A percentile compares a stretch with the other conserved stretches of the same genome.
These are phyloP conservation scores for Montipora sp. DNA, from an alignment of 64 coral and sea anemone species.

Conservation along the genomic window DNA sequence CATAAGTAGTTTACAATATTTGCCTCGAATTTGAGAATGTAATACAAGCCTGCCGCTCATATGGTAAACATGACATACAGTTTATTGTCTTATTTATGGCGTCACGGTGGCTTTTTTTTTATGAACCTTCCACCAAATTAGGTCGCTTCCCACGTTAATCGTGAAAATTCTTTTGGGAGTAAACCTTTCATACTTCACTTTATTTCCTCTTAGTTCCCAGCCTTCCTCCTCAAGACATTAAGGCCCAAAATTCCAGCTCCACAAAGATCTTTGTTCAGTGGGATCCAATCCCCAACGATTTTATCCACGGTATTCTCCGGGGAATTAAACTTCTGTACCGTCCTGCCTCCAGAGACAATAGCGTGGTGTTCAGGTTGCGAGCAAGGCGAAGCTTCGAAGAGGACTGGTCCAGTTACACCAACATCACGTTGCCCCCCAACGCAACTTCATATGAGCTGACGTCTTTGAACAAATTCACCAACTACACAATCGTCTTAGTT, in stretches of 20 bases:
- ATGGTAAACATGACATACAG: no score
- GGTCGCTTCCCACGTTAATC: no score
- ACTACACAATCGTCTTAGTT: constrained; percentile 68
- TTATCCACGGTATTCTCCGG: constrained; percentile 63
- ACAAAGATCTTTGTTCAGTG: constrained; percentile 70
- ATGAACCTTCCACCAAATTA: no score
- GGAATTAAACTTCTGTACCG: constrained; percentile 71
- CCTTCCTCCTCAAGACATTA: constrained; percentile 68
- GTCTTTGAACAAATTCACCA: constrained; percentile 59
- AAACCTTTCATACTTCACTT: neutral
- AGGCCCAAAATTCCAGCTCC: constrained; percentile 62
- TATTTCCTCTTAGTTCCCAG: constrained; percentile 61
- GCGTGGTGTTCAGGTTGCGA: constrained; percentile 26
- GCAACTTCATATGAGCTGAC: constrained; percentile 35
- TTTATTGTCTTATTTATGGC: no score
- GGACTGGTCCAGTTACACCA: constrained; percentile 9
- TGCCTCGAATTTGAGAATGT: no score
- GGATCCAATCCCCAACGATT: constrained; percentile 72
- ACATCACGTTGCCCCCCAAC: constrained; percentile 39
- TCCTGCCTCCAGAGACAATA: neutral
- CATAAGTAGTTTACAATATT: no score
- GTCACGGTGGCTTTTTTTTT: no score
- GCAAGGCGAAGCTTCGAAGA: neutral
- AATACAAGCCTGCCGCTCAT: no score
- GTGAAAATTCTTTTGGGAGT: no score